These are phyloP conservation scores for Eupsilia transversa DNA, from an alignment of 2,888 invertebrate genomes.

Conservation along the genomic window DNA sequence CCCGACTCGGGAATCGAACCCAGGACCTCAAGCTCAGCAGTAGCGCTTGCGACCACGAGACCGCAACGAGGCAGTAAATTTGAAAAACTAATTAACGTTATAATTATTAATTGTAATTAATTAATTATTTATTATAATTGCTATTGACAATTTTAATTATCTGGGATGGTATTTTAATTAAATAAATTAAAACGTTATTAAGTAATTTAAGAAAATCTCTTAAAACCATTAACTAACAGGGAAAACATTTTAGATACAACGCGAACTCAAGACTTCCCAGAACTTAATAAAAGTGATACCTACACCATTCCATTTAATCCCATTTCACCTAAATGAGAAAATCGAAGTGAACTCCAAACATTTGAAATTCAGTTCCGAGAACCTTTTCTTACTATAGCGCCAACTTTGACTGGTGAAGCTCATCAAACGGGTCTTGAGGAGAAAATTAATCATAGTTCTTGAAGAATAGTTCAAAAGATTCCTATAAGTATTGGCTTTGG, in stretches of 20 bases:
- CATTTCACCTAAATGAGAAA: constrained; percentile 50
- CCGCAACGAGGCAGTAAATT: too few species aligned
- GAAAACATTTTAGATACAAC: constrained; percentile 2
- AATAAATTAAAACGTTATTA: background rate
- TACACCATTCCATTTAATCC: constrained; percentile 35
- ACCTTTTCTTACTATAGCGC: constrained; percentile 40
- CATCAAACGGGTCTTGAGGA: constrained; percentile 47
- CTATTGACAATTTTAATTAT: background rate
- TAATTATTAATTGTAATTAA: too few species aligned
- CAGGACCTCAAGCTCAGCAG: too few species aligned
- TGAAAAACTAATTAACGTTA: too few species aligned
- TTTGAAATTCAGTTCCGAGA: constrained; percentile 37
- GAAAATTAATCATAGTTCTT: constrained; percentile 57
- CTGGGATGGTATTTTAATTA: background rate
- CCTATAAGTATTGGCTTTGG: constrained; percentile 17
- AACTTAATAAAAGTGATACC: constrained; percentile 40
- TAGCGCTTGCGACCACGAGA: too few species aligned
- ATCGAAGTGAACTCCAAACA: constrained; percentile 51
- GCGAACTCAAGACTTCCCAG: background rate
- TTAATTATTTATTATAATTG: too few species aligned
- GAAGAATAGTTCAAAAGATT: constrained; percentile 39
- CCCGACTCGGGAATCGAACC: too few species aligned
- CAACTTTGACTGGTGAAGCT: constrained; percentile 49
- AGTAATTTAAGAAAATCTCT: background rate
- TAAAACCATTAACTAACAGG: background rate